Conservation (phyloP, 2,888 invertebrate genomes). For the Gastracanthus pulcherrimus region DNA sequence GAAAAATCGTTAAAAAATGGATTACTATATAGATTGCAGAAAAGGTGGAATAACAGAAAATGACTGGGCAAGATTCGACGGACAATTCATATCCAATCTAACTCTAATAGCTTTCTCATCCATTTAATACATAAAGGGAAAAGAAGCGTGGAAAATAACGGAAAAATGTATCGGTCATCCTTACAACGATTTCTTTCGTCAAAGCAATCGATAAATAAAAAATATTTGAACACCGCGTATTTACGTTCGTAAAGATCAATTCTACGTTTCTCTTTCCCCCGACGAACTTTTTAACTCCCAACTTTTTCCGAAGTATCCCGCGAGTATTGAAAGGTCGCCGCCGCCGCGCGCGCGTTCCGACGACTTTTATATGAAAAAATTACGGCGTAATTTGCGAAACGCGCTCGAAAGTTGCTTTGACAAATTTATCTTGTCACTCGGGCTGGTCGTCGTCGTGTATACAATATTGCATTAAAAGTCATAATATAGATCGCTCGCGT, state of each 20-base stretch:
- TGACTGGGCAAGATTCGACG: background rate
- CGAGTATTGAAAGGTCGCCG: no score
- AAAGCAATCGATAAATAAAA: background rate
- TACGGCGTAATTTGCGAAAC: background rate
- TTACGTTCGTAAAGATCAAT: no score
- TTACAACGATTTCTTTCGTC: slow-evolving; percentile 1
- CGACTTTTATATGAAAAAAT: slow-evolving; percentile 1
- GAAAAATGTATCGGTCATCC: slow-evolving; percentile 9
- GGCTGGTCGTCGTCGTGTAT: no score
- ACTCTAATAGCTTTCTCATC: slow-evolving; percentile 10
- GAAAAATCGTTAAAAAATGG: background rate
- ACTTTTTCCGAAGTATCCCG: background rate
- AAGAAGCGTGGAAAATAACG: no score
- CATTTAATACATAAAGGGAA: background rate
- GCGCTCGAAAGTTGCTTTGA: background rate
- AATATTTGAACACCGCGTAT: no score
- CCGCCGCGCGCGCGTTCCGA: background rate
- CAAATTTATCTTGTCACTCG: slow-evolving; percentile 13
- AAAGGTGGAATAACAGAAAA: background rate
- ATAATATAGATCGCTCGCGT: no score
- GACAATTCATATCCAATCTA: background rate
- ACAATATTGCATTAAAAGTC: slow-evolving; percentile 12
- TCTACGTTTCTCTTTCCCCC: no score
- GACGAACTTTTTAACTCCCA: no score
- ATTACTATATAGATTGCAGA: background rate